Evolutionary conservation across 2,888 invertebrate species (phyloP).

Genomic region (Callyntrura sp.): DNA sequence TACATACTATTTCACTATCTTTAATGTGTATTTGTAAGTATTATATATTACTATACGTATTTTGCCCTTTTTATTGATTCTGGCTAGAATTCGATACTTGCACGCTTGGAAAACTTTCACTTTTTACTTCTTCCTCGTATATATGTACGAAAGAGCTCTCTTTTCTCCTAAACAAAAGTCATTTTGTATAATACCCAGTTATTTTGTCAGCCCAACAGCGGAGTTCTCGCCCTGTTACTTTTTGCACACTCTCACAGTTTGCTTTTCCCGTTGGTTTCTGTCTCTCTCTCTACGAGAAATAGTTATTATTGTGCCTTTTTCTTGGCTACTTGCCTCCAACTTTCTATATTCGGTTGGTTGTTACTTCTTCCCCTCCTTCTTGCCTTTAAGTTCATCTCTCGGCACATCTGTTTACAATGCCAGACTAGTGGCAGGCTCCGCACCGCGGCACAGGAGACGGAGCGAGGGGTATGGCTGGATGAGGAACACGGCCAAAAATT

Average conservation of each 20-base stretch:
- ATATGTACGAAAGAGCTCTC: slow-evolving; percentile 13
- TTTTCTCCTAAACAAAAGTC: slow-evolving; percentile 39
- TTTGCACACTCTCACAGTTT: slow-evolving; percentile 28
- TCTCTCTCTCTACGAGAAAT: slow-evolving; percentile 19
- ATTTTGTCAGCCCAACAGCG: slow-evolving; percentile 51
- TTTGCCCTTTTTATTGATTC: slow-evolving; percentile 56
- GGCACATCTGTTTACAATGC: slow-evolving; percentile 45
- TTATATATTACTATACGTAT: slow-evolving; percentile 19
- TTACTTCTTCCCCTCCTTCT: slow-evolving; percentile 23
- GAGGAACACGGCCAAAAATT: slow-evolving; percentile 25
- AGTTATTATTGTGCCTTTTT: slow-evolving; percentile 48
- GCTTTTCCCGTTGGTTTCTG: slow-evolving; percentile 38
- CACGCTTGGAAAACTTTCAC: slow-evolving; percentile 63
- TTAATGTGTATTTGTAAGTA: slow-evolving; percentile 22
- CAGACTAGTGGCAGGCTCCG: background rate
- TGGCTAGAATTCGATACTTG: slow-evolving; percentile 60
- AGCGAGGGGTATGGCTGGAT: slow-evolving; percentile 16
- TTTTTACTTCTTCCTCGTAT: slow-evolving; percentile 50
- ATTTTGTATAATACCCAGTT: slow-evolving; percentile 64
- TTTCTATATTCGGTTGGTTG: slow-evolving; percentile 43
- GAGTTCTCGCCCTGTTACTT: slow-evolving; percentile 53
- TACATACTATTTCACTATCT: background rate
- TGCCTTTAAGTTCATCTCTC: slow-evolving; percentile 42
- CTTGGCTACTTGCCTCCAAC: slow-evolving; percentile 63
- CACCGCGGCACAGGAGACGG: background rate